phyloP scores from a whole-genome alignment of 2,888 invertebrate genomes.

The Aromia moschata region DNA sequence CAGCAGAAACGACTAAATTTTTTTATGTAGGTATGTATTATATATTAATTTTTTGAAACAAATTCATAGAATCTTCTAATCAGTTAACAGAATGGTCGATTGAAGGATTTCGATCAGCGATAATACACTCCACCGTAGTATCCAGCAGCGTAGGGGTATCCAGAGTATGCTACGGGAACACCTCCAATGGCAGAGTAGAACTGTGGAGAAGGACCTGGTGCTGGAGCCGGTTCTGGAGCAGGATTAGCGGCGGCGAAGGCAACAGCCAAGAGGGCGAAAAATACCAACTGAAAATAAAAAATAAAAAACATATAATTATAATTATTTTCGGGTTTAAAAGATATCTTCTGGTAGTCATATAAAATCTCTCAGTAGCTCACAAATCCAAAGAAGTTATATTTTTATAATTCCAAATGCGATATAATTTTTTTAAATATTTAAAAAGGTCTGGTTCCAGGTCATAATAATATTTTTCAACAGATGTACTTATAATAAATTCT shows the following conservation, averaged over 20 bases:
- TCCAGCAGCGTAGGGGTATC: slow-evolving; percentile 1
- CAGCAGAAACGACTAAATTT: too few relatives aligned
- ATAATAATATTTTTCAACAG: neutral
- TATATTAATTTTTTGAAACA: neutral
- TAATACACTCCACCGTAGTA: neutral
- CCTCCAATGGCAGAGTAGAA: slow-evolving; percentile 3
- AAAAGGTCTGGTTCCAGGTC: neutral
- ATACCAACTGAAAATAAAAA: neutral
- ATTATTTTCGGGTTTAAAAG: too few relatives aligned
- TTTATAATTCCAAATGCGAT: too few relatives aligned
- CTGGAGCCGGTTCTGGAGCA: slow-evolving; percentile 11
- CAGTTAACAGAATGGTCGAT: neutral
- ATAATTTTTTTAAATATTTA: too few relatives aligned
- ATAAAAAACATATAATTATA: neutral
- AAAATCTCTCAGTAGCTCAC: too few relatives aligned
- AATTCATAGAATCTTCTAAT: neutral
- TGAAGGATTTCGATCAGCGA: too few relatives aligned
- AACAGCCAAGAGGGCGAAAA: slow-evolving; percentile 18
- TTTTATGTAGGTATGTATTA: neutral
- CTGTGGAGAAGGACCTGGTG: slow-evolving; percentile 5
- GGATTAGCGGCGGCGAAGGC: slow-evolving; percentile 11
- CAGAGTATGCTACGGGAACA: neutral
- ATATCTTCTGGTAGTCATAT: too few relatives aligned
- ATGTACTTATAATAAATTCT: too few relatives aligned
- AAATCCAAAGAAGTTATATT: too few relatives aligned